Evolutionary conservation across 2,113 vertebrate genomes (phyloP).

Genomic region (Pongo pygmaeus): DNA sequence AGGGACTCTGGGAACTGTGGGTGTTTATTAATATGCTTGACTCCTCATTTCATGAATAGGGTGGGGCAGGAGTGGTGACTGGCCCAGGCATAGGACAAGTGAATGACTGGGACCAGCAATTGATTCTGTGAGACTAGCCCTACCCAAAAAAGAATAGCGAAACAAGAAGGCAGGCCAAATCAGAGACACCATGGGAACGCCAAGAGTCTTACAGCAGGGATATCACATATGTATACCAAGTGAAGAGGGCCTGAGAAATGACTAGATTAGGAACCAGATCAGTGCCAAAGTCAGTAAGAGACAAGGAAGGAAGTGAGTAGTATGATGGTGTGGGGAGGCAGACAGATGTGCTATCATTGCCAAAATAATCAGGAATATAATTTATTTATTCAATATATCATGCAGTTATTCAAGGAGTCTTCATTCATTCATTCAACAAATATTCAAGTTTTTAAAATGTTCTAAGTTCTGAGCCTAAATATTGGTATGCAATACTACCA

Average conservation of each 20-base stretch:
- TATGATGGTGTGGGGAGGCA: background rate
- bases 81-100: background rate
- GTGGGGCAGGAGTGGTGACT: background rate
- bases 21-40: background rate
- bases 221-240: no score
- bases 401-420: background rate
- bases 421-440: background rate
- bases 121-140: background rate
- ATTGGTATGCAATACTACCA: background rate
- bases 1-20: background rate
- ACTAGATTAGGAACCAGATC: background rate
- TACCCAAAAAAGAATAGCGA: background rate
- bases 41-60: background rate
- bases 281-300: background rate
- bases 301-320: background rate
- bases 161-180: background rate
- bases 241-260: background rate
- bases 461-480: background rate
- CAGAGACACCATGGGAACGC: background rate
- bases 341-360: background rate
- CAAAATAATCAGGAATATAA: background rate
- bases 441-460: background rate
- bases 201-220: background rate
- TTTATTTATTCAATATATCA: background rate
- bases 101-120: background rate